Percentiles rank a stretch among this genome's conserved stretches.
Conservation (phyloP, 2,797 vertebrate genomes). For the Falco peregrinus region DNA sequence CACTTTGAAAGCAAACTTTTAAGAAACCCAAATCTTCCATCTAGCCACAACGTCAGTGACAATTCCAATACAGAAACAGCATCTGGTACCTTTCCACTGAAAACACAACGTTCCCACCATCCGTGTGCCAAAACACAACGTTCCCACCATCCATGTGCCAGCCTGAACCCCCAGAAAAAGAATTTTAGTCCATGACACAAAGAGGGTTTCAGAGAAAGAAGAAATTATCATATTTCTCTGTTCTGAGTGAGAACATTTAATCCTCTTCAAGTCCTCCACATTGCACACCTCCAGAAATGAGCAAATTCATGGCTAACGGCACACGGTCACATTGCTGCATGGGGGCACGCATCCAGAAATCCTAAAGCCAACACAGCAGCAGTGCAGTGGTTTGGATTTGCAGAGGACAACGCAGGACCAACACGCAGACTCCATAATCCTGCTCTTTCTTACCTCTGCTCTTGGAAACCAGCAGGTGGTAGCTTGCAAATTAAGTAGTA, state of each 20-base stretch:
- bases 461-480: neutral
- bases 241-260: neutral
- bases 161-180: neutral
- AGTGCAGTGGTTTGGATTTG: neutral
- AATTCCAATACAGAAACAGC: neutral
- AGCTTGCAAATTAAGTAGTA: constrained; percentile 36
- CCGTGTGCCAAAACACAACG: neutral
- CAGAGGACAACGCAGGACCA: neutral
- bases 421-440: neutral
- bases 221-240: neutral
- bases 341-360: neutral
- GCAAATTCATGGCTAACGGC: neutral
- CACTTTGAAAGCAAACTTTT: accelerated
- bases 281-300: neutral
- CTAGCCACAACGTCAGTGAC: neutral
- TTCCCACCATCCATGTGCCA: neutral
- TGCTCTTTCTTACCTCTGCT: constrained; percentile 31
- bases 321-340: neutral
- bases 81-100: neutral
- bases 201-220: neutral
- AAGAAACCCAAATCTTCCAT: neutral
- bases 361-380: neutral
- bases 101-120: neutral
- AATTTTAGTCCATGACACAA: neutral
- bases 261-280: neutral